Evolutionary conservation across 2,888 invertebrate genomes (phyloP).

Genomic region (Sclerodermus sp.): DNA sequence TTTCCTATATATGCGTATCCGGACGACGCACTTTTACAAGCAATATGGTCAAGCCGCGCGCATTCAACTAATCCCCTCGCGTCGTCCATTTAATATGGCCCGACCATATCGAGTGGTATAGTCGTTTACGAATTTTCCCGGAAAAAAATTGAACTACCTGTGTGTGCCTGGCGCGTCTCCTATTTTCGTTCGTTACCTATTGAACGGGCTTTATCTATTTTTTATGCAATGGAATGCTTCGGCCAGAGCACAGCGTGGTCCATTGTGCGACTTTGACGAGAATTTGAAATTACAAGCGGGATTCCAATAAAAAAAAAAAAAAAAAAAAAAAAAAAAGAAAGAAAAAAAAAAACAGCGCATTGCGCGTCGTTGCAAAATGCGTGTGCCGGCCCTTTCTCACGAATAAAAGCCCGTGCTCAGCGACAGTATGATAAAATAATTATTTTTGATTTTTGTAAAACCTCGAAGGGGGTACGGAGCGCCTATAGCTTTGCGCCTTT

Average conservation of each 20-base stretch:
- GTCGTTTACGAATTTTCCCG: constrained; percentile 51
- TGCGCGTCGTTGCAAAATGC: too few species aligned
- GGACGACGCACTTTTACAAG: constrained; percentile 41
- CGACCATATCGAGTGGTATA: constrained; percentile 38
- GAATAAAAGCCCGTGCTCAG: background rate
- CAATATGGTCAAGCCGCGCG: constrained; percentile 36
- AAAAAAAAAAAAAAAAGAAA: background rate
- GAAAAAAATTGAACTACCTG: constrained; percentile 38
- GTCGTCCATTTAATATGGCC: constrained; percentile 50
- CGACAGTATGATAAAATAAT: background rate
- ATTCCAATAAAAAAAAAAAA: background rate
- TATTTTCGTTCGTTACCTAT: constrained; percentile 51
- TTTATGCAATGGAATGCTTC: constrained; percentile 45
- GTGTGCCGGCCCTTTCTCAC: background rate
- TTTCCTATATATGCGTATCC: constrained; percentile 12
- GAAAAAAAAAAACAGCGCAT: too few species aligned
- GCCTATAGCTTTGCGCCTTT: too few species aligned
- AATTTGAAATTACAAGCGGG: constrained; percentile 31
- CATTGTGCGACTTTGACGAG: constrained; percentile 34
- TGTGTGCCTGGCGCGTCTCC: constrained; percentile 23
- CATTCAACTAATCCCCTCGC: constrained; percentile 48
- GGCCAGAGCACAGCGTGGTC: constrained; percentile 24
- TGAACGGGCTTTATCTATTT: constrained; percentile 48
- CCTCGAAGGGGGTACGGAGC: too few species aligned
- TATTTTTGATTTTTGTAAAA: background rate